A percentile compares a stretch with the other conserved stretches of the same genome.
These are phyloP conservation scores for Neoniphon sammara DNA, from an alignment of 2,797 vertebrate species.

Conservation along the genomic window DNA sequence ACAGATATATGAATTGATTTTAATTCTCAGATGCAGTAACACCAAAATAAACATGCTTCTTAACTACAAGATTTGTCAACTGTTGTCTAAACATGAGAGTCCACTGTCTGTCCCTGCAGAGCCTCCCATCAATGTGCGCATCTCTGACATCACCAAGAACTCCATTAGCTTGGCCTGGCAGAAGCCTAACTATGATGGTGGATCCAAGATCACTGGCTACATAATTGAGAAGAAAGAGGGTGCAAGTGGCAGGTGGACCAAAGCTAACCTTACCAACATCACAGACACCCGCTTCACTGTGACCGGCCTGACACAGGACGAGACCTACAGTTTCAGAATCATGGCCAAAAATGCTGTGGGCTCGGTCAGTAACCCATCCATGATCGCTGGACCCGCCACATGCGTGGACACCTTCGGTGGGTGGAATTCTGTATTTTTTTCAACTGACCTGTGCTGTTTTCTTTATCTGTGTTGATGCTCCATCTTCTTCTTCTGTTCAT, in stretches of 20 bases:
- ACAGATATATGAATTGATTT: background rate
- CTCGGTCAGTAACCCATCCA: conserved; percentile 94
- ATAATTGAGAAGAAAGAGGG: conserved; percentile 91
- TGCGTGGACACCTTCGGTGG: conserved; percentile 96
- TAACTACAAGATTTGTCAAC: background rate
- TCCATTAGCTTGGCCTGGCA: conserved; percentile 91
- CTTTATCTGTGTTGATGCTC: too few relatives aligned
- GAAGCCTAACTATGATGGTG: conserved; percentile 94
- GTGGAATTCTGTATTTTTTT: conserved; percentile 31
- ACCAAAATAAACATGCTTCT: background rate
- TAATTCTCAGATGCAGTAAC: background rate
- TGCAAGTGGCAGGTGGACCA: conserved; percentile 89
- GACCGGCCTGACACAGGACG: conserved; percentile 91
- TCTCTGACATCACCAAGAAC: conserved; percentile 94
- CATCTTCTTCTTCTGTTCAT: background rate
- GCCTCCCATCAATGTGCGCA: conserved; percentile 89
- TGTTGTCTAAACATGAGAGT: background rate
- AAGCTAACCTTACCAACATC: conserved; percentile 92
- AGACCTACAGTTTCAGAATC: conserved; percentile 94
- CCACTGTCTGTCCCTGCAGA: conserved; percentile 80
- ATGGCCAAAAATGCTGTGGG: conserved; percentile 96
- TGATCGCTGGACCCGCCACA: conserved; percentile 89
- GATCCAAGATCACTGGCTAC: conserved; percentile 94
- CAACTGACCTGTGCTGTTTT: background rate
- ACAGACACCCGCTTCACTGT: conserved; percentile 90